A percentile compares a stretch with the other conserved stretches of the same genome.
These are phyloP conservation scores for Macrobrachium rosenbergii DNA, from an alignment of 1,140 invertebrate genomes.

Conservation along the genomic window DNA sequence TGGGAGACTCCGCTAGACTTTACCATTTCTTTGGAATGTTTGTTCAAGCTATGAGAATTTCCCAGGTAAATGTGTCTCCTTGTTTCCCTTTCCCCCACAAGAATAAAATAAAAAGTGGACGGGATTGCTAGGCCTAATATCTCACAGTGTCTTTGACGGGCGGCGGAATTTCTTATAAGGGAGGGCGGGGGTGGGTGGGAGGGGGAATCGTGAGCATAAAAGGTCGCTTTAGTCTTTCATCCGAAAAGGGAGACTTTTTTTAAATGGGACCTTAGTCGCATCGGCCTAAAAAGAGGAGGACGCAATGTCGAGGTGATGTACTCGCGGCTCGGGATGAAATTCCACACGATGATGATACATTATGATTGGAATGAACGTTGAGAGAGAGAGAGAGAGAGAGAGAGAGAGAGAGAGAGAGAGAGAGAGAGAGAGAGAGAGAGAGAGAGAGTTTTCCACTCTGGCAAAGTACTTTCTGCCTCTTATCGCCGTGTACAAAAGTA, in stretches of 20 bases:
- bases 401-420: constrained; percentile 5
- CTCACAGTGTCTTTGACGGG: too few species aligned
- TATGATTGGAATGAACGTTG: not conserved
- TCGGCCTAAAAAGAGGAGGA: too few species aligned
- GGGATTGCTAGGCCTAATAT: not conserved
- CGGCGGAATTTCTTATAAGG: too few species aligned
- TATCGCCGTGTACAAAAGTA: too few species aligned
- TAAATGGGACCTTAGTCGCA: too few species aligned
- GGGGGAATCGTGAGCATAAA: not conserved
- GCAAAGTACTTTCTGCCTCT: too few species aligned
- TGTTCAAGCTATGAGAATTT: constrained; percentile 52
- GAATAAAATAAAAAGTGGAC: not conserved
- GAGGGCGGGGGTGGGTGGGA: not conserved
- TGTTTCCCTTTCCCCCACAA: not conserved
- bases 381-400: not conserved
- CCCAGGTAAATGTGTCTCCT: constrained; percentile 37
- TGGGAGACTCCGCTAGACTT: constrained; percentile 4
- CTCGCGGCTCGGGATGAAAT: too few species aligned
- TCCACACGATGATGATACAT: too few species aligned
- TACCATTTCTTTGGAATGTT: constrained; percentile 39
- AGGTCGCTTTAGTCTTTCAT: not conserved
- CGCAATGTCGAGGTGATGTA: too few species aligned
- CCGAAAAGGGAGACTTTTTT: too few species aligned
- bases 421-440: not conserved
- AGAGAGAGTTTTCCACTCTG: not conserved